phyloP scores from a whole-genome alignment of 2,888 invertebrate genomes.

The Ochropacha duplaris region DNA sequence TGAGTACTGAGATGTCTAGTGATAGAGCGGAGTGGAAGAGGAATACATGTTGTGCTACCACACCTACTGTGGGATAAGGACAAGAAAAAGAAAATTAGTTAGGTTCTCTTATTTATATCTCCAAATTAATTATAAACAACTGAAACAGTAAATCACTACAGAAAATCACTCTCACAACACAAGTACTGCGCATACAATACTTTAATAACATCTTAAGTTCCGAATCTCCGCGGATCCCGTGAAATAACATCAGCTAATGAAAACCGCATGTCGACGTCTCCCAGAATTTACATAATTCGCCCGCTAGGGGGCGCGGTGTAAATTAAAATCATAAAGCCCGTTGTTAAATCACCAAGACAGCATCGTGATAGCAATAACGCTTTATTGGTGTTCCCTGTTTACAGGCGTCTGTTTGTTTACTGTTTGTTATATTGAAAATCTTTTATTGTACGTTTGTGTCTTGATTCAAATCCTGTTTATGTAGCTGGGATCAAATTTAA shows the following conservation, averaged over 20 bases:
- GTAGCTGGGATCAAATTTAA: too few species aligned
- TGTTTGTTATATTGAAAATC: slow-evolving; percentile 4
- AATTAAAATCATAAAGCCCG: slow-evolving; percentile 45
- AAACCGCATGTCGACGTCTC: slow-evolving; percentile 15
- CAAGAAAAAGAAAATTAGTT: too few species aligned
- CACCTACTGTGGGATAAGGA: too few species aligned
- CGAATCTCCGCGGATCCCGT: neutral
- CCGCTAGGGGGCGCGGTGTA: slow-evolving; percentile 25
- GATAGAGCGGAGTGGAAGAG: too few species aligned
- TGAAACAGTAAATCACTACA: neutral
- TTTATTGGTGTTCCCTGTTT: slow-evolving; percentile 35
- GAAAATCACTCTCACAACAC: neutral
- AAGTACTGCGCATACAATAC: neutral
- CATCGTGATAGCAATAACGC: slow-evolving; percentile 27
- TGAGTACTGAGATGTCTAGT: too few species aligned
- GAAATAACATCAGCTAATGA: slow-evolving; percentile 15
- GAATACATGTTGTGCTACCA: too few species aligned
- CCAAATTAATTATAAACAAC: neutral
- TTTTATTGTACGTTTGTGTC: neutral
- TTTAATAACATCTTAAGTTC: neutral
- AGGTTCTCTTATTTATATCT: too few species aligned
- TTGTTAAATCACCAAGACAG: slow-evolving; percentile 30
- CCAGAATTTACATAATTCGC: slow-evolving; percentile 37
- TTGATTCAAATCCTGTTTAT: neutral
- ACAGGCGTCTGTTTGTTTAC: slow-evolving; percentile 19